Evolutionary conservation across 2,113 vertebrate species (phyloP), one percentile per base, ranked within the genome.

Genomic region (Procavia capensis): DNA sequence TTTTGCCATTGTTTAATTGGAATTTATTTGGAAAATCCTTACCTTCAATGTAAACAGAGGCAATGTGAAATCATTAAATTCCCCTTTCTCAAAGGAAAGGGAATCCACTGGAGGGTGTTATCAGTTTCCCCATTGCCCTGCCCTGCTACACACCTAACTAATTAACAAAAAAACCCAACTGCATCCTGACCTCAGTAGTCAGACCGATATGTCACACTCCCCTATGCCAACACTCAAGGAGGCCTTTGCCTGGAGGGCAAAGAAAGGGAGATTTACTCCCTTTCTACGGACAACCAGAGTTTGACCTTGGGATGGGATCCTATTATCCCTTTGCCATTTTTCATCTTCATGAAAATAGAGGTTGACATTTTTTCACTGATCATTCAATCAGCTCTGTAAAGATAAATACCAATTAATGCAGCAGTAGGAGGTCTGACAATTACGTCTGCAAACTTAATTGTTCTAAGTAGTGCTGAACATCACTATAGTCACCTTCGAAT

Each of bases 331-430:
- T 84, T 92, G 41, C 45, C 24, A 64, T 83, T 54, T 43, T 57
- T 36, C 20, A 17, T 66, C 36, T 74, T 81, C 16, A 20, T 85
- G 43, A 34, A 63, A 89, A 81, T 20, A 93, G 78, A 85, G 17
- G 1, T 68, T 81, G 50, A 34, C 22, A 24, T 68, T 83, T 83
- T 96, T 79, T 79, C 79, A 83, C 39, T 84, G 64, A 47, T 29
- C 91, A 89, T 89, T 89, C 41, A 39, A 82, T 68, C 79, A 76
- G 34, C 79, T 92, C 29, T 87, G 19, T 82, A 87, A 86, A 86
- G 25, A 72, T 94, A 94, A 57, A 34, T 92, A 63, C 43, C 72
- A 85, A 45, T 88, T 50, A 91, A 80, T 57, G 27, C 6, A 91
- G 17, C 13, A 45, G 45, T 85, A 39, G n/a, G n/a, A n/a, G n/a